Percentiles rank a stretch among this genome's conserved stretches.
Conservation (phyloP, 2,113 vertebrate species). For the Ibidorhyncha struthersii region DNA sequence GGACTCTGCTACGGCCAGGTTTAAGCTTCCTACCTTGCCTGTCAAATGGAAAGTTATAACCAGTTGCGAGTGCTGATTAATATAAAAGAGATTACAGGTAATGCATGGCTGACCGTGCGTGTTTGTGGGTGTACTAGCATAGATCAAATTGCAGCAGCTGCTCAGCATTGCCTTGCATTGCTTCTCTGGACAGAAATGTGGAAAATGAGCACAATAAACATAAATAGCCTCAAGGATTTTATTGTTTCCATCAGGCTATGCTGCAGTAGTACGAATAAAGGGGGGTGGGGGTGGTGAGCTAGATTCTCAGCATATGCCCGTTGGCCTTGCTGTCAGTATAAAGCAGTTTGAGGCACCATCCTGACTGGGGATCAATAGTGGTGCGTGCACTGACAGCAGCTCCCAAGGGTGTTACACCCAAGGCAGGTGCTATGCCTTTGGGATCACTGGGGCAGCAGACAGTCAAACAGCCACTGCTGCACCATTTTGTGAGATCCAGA, state of each 20-base stretch:
- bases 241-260: neutral
- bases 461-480: neutral
- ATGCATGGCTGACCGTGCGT: accelerated
- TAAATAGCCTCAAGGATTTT: neutral
- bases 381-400: neutral
- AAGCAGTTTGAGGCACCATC: neutral
- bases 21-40: neutral
- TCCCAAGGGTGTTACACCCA: neutral
- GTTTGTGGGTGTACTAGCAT: no score
- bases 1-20: neutral
- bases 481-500: neutral
- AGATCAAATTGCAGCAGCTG: neutral
- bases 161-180: neutral
- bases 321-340: neutral
- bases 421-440: neutral
- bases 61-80: neutral
- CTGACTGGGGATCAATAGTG: neutral
- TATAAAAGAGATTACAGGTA: neutral
- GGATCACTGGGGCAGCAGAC: neutral
- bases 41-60: neutral
- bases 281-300: neutral
- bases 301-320: neutral
- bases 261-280: neutral
- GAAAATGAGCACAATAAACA: neutral
- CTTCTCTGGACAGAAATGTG: neutral